These are phyloP conservation scores for Labeo rohita DNA, from an alignment of 2,113 vertebrate genomes.

Conservation along the genomic window DNA sequence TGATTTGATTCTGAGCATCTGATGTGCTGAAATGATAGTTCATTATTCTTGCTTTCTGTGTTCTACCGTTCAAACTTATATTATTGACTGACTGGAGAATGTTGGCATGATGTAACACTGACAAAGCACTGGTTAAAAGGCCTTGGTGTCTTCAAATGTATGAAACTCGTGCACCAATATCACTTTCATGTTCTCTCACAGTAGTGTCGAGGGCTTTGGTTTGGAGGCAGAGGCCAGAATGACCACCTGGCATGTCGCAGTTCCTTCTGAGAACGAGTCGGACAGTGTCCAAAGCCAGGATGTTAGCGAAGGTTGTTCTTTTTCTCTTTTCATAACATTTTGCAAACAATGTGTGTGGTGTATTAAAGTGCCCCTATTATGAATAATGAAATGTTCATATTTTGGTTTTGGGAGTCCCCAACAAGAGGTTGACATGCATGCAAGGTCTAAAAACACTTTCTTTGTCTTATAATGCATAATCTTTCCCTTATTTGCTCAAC, in stretches of 20 bases:
- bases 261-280: constrained; percentile 88
- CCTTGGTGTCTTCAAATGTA: not conserved
- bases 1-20: constrained; percentile 14
- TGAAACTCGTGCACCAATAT: not conserved
- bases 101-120: not conserved
- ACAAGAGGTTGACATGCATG: too few relatives aligned
- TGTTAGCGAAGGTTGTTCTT: constrained; percentile 87
- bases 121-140: not conserved
- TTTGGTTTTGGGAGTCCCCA: too few relatives aligned
- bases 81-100: not conserved
- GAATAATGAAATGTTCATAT: too few relatives aligned
- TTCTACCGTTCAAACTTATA: not conserved
- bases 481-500: too few relatives aligned
- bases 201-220: constrained; percentile 94
- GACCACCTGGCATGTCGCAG: constrained; percentile 99
- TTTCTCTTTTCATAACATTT: not conserved
- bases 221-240: constrained; percentile 97
- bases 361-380: not conserved
- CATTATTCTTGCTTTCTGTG: not conserved
- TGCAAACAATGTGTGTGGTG: not conserved
- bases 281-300: constrained; percentile 90
- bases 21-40: constrained; percentile 12
- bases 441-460: too few relatives aligned
- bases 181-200: constrained; percentile 63
- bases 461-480: too few relatives aligned